These are phyloP conservation scores for Myxocyprinus asiaticus DNA, from an alignment of 2,113 vertebrate species.

Conservation along the genomic window DNA sequence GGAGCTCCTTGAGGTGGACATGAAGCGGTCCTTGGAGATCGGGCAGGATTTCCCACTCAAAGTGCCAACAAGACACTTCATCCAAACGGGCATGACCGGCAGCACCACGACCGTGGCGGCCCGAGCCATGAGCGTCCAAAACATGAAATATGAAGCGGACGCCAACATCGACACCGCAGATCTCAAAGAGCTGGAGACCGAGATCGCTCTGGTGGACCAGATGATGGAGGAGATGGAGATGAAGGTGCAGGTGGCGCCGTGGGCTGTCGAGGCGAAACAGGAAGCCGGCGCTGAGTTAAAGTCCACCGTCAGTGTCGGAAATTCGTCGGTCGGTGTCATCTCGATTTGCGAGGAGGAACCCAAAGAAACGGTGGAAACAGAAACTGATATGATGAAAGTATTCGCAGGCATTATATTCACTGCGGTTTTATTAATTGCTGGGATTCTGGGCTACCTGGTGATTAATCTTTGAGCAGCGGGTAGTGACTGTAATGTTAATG, in stretches of 20 bases:
- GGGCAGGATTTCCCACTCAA: conserved; percentile 90
- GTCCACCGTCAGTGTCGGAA: conserved; percentile 81
- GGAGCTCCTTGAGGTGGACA: conserved; percentile 94
- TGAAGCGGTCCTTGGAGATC: conserved; percentile 89
- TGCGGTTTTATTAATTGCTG: conserved; percentile 83
- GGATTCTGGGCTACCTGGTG: conserved; percentile 87
- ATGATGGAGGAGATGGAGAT: conserved; percentile 98
- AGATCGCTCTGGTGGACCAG: conserved; percentile 88
- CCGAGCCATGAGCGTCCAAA: conserved; percentile 89
- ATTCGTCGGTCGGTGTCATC: conserved; percentile 83
- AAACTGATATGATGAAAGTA: conserved; percentile 77
- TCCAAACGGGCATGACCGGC: conserved; percentile 92
- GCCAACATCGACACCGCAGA: conserved; percentile 87
- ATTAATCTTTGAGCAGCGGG: conserved; percentile 79
- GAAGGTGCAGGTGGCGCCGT: conserved; percentile 97
- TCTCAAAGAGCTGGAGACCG: conserved; percentile 84
- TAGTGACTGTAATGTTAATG: background rate
- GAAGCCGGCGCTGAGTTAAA: conserved; percentile 90
- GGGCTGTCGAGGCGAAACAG: conserved; percentile 94
- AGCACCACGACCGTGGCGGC: conserved; percentile 84
- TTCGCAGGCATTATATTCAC: conserved; percentile 85
- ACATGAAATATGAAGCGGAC: conserved; percentile 89
- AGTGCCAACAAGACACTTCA: conserved; percentile 86
- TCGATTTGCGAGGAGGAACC: conserved; percentile 83
- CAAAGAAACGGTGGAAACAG: conserved; percentile 74